Evolutionary conservation across 2,888 invertebrate genomes (phyloP), one percentile per base, ranked within the genome.

Genomic region (Macrosoma leucophasiata): DNA sequence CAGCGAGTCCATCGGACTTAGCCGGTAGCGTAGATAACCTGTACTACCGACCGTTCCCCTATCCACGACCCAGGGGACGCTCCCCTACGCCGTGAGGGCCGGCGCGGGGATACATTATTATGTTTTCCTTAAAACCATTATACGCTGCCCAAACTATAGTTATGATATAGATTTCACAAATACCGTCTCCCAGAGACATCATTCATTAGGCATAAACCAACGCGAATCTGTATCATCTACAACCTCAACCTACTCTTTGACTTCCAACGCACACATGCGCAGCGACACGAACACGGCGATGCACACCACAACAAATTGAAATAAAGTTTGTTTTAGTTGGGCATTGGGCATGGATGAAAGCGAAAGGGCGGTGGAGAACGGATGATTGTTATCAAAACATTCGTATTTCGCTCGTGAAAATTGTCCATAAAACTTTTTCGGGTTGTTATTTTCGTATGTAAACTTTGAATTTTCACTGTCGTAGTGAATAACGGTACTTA

Each of bases 291-390:
- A 44, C 55, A 55, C 50, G 50, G 60, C 55, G 56, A 74, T 55
- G 61, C 77, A 73, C 76, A 79, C 78, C 76, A 62, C 63, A 62
- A 69, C 62, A 72, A 78, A 75, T 70, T 73, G 77, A 76, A 81
- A 82, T 82, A 78, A 81, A 82, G 77, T 81, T 81, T 74, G 78
- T 76, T 82, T 82, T 81, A 84, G 82, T 84, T 79, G 77, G 70
- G 72, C 73, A 76, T 62, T 69, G 66, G 69, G 72, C 72, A 69
- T 78, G 78, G 78, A 78, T 77, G 82, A 78, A 77, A 79, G 67
- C 58, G 79, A 79, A 75, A 79, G 74, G 72, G 67, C 61, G 49
- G 42, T 31, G 11, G 36, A 29, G 38, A 47, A 52, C 48, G 52
- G 48, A 44, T 51, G 64, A 71, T 72, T 73, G 67, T 72, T 70